Evolutionary conservation across 1,140 invertebrate genomes (phyloP), one percentile per base, ranked within the genome.

Genomic region (Aphelenchoides fujianensis): DNA sequence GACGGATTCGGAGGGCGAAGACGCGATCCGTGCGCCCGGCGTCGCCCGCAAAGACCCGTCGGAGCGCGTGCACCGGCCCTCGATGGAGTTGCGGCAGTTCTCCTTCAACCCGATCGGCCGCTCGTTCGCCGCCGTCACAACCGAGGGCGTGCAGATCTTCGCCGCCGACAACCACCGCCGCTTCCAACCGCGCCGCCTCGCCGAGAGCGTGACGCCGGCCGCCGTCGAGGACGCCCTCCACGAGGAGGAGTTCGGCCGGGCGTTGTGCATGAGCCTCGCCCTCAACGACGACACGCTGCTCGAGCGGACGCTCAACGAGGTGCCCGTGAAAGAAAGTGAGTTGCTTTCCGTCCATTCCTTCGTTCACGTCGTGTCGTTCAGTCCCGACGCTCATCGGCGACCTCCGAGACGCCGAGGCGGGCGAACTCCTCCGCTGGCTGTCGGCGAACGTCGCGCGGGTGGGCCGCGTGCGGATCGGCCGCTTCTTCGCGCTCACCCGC

Each of bases 71-170:
- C 55, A 71, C 30, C 53, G 32, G n/a, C 76, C 76, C 5, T 9
- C 69, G 12, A 54, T 78, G 31, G 28, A 48, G 2, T 19, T 81
- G 12, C 64, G 31, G 30, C 35, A 68, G 28, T n/a, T 78, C 41
- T 66, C 31, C 12, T 78, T 81, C 41, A 73, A 67, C 64, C 76
- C 76, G 28, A 78, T 68, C 48, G 74, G 79, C 28, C 48, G 69
- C 19, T 54, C 48, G 2, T 78, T 78, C 66, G 76, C 76, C n/a
- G 69, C 78, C n/a, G 76, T 75, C 9, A 72, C 70, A n/a, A 78
- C 77, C 9, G 76, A 78, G 41, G 76, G 79, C 35, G 78, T 78
- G 57, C 37, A 35, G 3, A 63, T 77, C 34, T 78, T 71, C 48
- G 71, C 76, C 3, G 54, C 80, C 28, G 54, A 79, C 70, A 54